Conservation (phyloP, 2,113 vertebrate species). For the Pao palembangensis region DNA sequence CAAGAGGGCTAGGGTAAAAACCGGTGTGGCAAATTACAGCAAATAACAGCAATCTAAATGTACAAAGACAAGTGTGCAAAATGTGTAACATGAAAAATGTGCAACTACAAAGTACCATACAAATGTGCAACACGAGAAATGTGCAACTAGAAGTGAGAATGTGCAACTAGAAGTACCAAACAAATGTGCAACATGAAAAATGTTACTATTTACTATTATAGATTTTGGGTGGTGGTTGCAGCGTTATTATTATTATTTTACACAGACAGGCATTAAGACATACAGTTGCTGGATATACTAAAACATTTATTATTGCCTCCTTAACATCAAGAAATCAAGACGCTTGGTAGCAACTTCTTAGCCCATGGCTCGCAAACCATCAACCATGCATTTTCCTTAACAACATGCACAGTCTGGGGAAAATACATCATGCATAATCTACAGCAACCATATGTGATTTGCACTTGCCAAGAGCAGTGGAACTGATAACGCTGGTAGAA, state of each 20-base stretch:
- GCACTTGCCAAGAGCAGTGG: conserved; percentile 8
- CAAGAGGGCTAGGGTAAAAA: too few relatives aligned
- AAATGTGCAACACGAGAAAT: too few relatives aligned
- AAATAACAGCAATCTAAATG: too few relatives aligned
- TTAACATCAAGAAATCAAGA: conserved; percentile 7
- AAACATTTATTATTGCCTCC: conserved; percentile 28
- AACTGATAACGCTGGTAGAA: background rate
- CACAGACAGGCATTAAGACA: background rate
- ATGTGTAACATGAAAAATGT: too few relatives aligned
- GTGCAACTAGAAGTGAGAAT: too few relatives aligned
- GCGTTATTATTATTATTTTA: background rate
- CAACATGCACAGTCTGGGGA: conserved; percentile 3
- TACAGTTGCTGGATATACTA: conserved; percentile 6
- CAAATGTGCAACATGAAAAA: too few relatives aligned
- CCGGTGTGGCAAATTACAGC: too few relatives aligned
- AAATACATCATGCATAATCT: conserved; percentile 21
- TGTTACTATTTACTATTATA: too few relatives aligned
- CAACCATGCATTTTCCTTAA: background rate
- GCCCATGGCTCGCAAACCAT: conserved; percentile 3
- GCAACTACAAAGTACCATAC: too few relatives aligned
- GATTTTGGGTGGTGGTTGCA: too few relatives aligned
- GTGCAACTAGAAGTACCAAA: too few relatives aligned
- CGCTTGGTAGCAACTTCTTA: background rate
- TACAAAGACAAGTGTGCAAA: too few relatives aligned
- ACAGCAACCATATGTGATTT: conserved; percentile 12